Conservation (phyloP, 2,888 invertebrate species). For the Keiferia lycopersicella region DNA sequence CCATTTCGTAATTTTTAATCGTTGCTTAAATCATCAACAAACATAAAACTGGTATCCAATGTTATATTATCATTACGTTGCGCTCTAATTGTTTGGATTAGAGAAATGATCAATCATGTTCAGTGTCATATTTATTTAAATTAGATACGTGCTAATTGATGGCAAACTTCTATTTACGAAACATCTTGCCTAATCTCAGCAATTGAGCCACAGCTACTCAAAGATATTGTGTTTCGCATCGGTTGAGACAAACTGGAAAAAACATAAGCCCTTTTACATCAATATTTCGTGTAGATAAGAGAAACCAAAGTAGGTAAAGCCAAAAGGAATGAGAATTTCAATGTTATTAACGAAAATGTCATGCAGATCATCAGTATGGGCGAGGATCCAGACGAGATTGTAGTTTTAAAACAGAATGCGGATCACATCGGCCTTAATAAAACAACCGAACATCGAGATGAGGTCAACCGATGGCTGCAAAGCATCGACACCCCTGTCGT, state of each 20-base stretch:
- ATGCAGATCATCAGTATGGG: neutral
- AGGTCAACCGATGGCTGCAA: slow-evolving; percentile 65
- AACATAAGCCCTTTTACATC: neutral
- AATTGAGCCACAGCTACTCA: neutral
- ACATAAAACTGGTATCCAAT: slow-evolving; percentile 8
- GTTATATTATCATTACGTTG: slow-evolving; percentile 22
- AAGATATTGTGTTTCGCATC: neutral
- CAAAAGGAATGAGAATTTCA: neutral
- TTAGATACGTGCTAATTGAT: neutral
- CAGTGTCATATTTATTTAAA: slow-evolving; percentile 5
- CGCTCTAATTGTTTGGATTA: slow-evolving; percentile 28
- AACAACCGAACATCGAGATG: slow-evolving; percentile 53
- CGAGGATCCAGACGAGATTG: neutral
- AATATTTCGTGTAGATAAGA: neutral
- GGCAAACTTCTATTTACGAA: neutral
- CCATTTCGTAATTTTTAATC: slow-evolving; percentile 4
- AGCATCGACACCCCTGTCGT: slow-evolving; percentile 32
- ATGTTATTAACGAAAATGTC: neutral
- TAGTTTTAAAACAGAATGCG: neutral
- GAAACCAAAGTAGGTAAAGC: neutral
- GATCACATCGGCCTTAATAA: slow-evolving; percentile 37
- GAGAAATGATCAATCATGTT: slow-evolving; percentile 26
- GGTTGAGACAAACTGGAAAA: no score
- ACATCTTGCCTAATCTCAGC: neutral
- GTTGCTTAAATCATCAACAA: slow-evolving; percentile 22